Evolutionary conservation across 2,113 vertebrate genomes (phyloP).

Genomic region (Bos indicus): DNA sequence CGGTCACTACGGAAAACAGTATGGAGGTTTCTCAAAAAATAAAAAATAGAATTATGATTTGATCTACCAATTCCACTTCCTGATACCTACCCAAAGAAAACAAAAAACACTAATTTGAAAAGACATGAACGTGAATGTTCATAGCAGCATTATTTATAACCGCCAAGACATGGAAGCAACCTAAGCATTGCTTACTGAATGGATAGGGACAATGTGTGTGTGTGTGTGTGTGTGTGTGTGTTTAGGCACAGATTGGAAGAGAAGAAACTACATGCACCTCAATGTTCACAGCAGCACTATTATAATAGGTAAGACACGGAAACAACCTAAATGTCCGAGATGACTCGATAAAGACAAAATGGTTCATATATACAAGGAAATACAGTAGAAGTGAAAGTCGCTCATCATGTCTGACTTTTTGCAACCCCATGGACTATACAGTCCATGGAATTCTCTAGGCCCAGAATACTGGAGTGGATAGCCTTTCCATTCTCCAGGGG

Average conservation of each 20-base stretch:
- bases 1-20: neutral
- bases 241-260: neutral
- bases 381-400: neutral
- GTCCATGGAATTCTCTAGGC: neutral
- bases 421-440: neutral
- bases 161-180: neutral
- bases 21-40: neutral
- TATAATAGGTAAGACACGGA: neutral
- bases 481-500: neutral
- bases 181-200: neutral
- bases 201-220: neutral
- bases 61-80: neutral
- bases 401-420: neutral
- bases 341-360: neutral
- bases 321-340: neutral
- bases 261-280: neutral
- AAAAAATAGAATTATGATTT: neutral
- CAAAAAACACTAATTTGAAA: neutral
- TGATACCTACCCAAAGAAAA: neutral
- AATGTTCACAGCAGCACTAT: neutral
- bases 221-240: neutral
- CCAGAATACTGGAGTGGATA: neutral
- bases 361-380: neutral
- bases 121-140: neutral
- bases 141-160: neutral